Evolutionary conservation across 2,888 invertebrate genomes (phyloP), one percentile per base, ranked within the genome.

Genomic region (Mythimna vitellina): DNA sequence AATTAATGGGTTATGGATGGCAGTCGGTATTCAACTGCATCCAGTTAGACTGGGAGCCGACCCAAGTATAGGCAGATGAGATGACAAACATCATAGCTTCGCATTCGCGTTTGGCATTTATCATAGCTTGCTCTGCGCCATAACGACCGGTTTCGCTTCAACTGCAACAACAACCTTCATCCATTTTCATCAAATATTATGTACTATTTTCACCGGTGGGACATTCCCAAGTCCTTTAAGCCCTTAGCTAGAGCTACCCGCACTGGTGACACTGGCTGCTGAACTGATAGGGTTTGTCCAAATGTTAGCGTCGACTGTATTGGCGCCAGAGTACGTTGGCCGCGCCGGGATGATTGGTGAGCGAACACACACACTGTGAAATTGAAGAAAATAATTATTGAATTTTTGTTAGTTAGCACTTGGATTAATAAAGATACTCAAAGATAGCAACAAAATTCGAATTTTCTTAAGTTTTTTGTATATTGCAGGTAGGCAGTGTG

Each of bases 261-360:
- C 86, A 73, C 93, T 94, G 80, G 89, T 87, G 76, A 91, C 86
- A 90, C 94, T 92, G 89, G 92, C 89, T 0, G 93, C 91, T 73
- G 94, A 92, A 86, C 86, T 91, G 70, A 86, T 92, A 0, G 98
- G 97, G 92, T 98, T 98, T 65, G 97, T 98, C 98, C 98, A 98
- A 85, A 98, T 97, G 90, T 96, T 95, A 25, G 92, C 76, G 53
- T 93, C 93, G 53, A 74, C 89, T 63, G 89, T 86, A 4, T 80
- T 89, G 67, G 89, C 86, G 7, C 92, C 92, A 0, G 98, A 97
- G 88, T 98, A 97, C 0, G 98, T 97, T 22, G 98, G 97, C 62
- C 98, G 96, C 25, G 98, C 98, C 54, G 98, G 97, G 89, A 98
- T 98, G 86, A 98, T 97, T 2, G 98, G 98, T 1, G 98, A 98